Percentiles rank a stretch among this genome's conserved stretches.
Evolutionary conservation across 1,140 invertebrate genomes (phyloP).

Genomic region (Drosophila guanche): DNA sequence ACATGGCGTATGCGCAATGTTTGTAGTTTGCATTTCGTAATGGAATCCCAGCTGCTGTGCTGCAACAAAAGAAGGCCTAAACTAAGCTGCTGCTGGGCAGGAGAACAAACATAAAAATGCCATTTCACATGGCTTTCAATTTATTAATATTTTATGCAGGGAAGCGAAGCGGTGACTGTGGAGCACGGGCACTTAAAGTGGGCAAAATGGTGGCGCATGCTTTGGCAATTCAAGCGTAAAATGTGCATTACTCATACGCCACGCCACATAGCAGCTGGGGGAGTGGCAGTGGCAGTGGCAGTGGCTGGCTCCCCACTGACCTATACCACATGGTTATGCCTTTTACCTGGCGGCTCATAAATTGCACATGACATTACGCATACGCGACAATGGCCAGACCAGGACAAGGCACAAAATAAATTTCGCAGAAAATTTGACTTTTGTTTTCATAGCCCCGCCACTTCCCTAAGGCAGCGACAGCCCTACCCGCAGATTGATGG

Average conservation of each 20-base stretch:
- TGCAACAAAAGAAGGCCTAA: constrained; percentile 62
- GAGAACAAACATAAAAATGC: constrained; percentile 61
- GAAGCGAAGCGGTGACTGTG: background rate
- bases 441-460: constrained; percentile 1
- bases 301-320: constrained; percentile 29
- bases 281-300: constrained; percentile 1
- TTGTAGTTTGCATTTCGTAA: constrained; percentile 52
- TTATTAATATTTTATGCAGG: constrained; percentile 73
- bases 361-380: constrained; percentile 68
- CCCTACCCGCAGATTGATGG: constrained; percentile 54
- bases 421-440: constrained; percentile 65
- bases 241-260: constrained; percentile 81
- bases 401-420: constrained; percentile 55
- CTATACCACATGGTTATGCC: constrained; percentile 69
- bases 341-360: constrained; percentile 66
- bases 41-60: constrained; percentile 51
- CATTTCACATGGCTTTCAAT: constrained; percentile 69
- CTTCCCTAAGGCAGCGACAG: constrained; percentile 15
- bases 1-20: constrained; percentile 77
- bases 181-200: constrained; percentile 1
- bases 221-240: constrained; percentile 78
- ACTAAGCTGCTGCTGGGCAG: constrained; percentile 29
- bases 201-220: constrained; percentile 56
- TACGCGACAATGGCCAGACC: constrained; percentile 39
- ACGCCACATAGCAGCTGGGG: constrained; percentile 7